Evolutionary conservation across 1,140 invertebrate species (phyloP), one percentile per base, ranked within the genome.

Genomic region (Phymorhynchus buccinoides): DNA sequence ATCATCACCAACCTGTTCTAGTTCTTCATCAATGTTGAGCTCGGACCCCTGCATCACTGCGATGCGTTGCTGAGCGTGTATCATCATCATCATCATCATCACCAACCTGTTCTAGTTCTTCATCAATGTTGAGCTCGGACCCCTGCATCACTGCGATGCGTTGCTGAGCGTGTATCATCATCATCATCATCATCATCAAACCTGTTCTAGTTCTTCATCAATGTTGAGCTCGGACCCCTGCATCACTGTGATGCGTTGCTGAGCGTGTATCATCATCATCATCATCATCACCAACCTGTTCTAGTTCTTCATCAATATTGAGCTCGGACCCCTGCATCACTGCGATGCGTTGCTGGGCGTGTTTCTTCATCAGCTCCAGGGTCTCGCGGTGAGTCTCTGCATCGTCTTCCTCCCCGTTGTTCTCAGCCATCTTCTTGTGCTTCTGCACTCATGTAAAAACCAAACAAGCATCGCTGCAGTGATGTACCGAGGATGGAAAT

Each of bases 121-220:
- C 89, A 44, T 93, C 92, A 77, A 92, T 85, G 77, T 91, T 89
- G 27, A 92, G 88, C 85, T 91, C 88, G 1, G 90, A 87, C 12
- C 90, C 92, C 42, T 92, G 91, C 78, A 92, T 80, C 1, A 92
- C 84, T 22, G 90, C 90, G 83, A 93, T 89, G 79, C 88, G 88
- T 84, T 93, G 90, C 78, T 91, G 88, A 52, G 91, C 90, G 81
- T 93, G 92, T 83, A 89, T 85, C 85, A 91, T 92, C 85, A 92
- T 87, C 87, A 93, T 41, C 18, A n/a, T n/a, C n/a, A n/a, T n/a
- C n/a, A n/a, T n/a, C n/a, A 18, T 83, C 86, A 85, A 86, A 92
- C 92, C 84, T 91, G 87, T 77, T 92, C 90, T 32, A 93, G 44
- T 80, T 92, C 91, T 79, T 91, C 89, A 42, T 92, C 92, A 77